Evolutionary conservation across 2,113 vertebrate genomes (phyloP).

Genomic region (Bos taurus): DNA sequence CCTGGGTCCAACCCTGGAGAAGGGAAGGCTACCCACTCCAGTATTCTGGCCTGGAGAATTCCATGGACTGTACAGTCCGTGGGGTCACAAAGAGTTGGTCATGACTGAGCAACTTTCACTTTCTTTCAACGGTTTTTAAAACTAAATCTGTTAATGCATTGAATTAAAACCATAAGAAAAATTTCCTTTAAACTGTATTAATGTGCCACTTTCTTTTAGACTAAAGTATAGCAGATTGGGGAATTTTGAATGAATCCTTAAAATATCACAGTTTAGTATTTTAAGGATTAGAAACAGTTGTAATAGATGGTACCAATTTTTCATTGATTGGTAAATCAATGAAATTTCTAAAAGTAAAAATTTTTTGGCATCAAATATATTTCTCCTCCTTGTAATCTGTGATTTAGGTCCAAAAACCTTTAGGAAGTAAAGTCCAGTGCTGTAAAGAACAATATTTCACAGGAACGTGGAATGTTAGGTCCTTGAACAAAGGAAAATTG

Average conservation of each 20-base stretch:
- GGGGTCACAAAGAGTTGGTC: not conserved
- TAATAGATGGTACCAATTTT: accelerated
- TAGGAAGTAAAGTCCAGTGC: not conserved
- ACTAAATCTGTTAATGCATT: not conserved
- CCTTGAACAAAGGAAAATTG: not conserved
- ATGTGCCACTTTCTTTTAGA: not conserved
- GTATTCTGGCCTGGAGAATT: not conserved
- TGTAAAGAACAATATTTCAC: not conserved
- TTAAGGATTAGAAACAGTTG: too few species aligned
- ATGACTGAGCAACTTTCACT: not conserved
- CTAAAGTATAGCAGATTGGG: not conserved
- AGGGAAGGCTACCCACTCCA: not conserved
- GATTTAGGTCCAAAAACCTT: not conserved
- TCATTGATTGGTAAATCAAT: not conserved
- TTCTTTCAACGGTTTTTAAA: not conserved
- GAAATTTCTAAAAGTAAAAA: not conserved
- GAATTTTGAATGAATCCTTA: not conserved
- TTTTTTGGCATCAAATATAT: not conserved
- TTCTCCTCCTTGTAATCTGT: not conserved
- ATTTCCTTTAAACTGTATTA: not conserved
- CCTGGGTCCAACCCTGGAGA: not conserved
- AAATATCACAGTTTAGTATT: not conserved
- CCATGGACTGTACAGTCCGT: not conserved
- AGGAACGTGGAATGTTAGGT: not conserved
- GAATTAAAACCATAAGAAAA: not conserved